phyloP scores from a whole-genome alignment of 2,113 vertebrate species.

The Aphelocoma coerulescens region DNA sequence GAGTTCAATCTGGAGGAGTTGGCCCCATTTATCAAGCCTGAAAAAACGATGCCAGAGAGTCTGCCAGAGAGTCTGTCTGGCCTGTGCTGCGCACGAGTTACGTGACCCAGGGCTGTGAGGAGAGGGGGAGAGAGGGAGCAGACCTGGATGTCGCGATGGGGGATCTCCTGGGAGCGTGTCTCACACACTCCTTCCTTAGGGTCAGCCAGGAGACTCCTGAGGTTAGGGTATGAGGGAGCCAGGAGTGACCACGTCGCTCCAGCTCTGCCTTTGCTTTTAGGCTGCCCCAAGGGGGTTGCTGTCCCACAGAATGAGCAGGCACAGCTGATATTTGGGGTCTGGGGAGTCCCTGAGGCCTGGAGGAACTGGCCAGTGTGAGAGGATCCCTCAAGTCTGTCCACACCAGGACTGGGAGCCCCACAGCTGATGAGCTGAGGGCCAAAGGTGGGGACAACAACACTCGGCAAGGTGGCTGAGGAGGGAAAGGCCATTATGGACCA shows the following conservation, averaged over 20 bases:
- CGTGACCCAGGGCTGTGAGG: background rate
- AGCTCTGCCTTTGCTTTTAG: background rate
- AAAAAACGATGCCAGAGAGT: slow-evolving; percentile 55
- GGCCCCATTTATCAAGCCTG: slow-evolving; percentile 61
- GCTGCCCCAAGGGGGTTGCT: background rate
- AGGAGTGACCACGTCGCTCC: background rate
- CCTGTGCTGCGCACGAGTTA: background rate
- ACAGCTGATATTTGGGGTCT: accelerated
- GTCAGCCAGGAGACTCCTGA: background rate
- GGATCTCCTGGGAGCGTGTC: background rate
- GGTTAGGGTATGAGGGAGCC: accelerated
- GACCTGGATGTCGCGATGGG: background rate
- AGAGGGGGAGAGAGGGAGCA: background rate
- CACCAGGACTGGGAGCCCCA: background rate
- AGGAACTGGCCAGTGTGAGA: accelerated
- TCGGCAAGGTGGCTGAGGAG: background rate
- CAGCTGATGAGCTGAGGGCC: background rate
- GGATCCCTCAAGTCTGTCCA: background rate
- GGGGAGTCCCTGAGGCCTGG: background rate
- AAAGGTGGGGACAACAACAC: background rate
- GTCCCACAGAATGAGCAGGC: accelerated
- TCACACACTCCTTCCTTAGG: background rate
- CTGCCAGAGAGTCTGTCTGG: slow-evolving; percentile 66
- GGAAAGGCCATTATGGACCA: background rate
- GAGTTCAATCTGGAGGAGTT: slow-evolving; percentile 62